A percentile compares a stretch with the other conserved stretches of the same genome.
Evolutionary conservation across 2,888 invertebrate genomes (phyloP).

Genomic region (Acanthoscelides obtectus): DNA sequence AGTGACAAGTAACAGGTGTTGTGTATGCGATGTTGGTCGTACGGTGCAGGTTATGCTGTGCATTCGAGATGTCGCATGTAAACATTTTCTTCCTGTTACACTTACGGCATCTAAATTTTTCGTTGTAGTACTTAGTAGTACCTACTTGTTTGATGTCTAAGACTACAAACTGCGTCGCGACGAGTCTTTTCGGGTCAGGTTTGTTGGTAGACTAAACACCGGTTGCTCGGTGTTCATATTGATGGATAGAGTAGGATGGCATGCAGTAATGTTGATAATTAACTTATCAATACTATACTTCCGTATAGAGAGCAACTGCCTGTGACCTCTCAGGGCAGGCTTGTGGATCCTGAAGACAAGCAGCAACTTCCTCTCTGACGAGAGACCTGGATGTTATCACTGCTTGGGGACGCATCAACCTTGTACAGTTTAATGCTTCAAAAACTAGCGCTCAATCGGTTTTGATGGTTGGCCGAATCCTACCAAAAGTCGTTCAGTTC

Average conservation of each 20-base stretch:
- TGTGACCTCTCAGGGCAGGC: too few species aligned
- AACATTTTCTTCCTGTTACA: neutral
- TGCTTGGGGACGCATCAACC: too few species aligned
- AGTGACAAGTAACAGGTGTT: slow-evolving; percentile 20
- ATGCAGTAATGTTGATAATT: neutral
- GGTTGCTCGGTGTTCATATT: neutral
- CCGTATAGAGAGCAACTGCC: too few species aligned
- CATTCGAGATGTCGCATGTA: neutral
- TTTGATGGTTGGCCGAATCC: too few species aligned
- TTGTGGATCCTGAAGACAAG: too few species aligned
- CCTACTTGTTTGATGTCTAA: neutral
- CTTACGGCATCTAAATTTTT: neutral
- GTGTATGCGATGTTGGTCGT: slow-evolving; percentile 1
- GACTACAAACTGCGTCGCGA: neutral
- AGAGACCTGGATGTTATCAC: too few species aligned
- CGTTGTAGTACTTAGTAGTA: neutral
- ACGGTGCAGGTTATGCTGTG: neutral
- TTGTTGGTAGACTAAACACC: neutral
- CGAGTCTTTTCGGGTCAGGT: neutral
- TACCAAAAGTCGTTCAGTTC: too few species aligned
- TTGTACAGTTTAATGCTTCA: too few species aligned
- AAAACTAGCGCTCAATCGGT: too few species aligned
- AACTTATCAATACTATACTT: neutral
- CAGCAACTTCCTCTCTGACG: too few species aligned
- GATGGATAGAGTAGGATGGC: neutral